Percentiles rank a stretch among this genome's conserved stretches.
These are phyloP conservation scores for Hydrozoanthus tunicans DNA, from an alignment of 64 coral and sea anemone genomes.

Conservation along the genomic window DNA sequence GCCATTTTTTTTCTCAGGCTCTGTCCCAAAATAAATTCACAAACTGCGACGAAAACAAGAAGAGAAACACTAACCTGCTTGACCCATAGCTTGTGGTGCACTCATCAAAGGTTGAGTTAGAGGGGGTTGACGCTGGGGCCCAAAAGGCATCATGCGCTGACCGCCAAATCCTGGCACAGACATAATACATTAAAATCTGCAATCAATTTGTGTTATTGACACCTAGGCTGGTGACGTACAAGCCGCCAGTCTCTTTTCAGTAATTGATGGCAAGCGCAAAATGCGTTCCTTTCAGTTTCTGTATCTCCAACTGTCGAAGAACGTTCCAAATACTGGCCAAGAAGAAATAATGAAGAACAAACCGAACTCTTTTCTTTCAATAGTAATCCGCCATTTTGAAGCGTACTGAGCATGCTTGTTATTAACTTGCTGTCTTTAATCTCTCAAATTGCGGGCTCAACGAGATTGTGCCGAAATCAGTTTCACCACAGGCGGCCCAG, in stretches of 20 bases:
- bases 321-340: background rate
- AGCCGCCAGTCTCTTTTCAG: background rate
- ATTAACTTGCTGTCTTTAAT: background rate
- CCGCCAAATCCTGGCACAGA: conserved; percentile 55
- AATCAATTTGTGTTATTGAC: conserved; percentile 42
- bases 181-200: conserved; percentile 43
- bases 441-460: conserved; percentile 16
- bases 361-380: conserved; percentile 22
- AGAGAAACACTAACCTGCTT: conserved; percentile 18
- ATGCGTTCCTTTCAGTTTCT: background rate
- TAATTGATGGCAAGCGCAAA: background rate
- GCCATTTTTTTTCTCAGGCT: background rate
- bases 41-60: background rate
- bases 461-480: no score
- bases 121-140: conserved; percentile 28
- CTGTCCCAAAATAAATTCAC: background rate
- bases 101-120: conserved; percentile 43
- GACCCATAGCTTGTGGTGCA: conserved; percentile 40
- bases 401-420: conserved; percentile 4
- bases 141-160: conserved; percentile 51
- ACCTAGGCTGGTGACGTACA: conserved; percentile 35
- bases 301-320: background rate
- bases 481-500: no score
- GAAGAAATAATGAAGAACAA: background rate
- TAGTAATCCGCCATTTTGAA: conserved; percentile 49